Conservation (phyloP, 2,888 invertebrate genomes). For the Athripsodes cinereus region DNA sequence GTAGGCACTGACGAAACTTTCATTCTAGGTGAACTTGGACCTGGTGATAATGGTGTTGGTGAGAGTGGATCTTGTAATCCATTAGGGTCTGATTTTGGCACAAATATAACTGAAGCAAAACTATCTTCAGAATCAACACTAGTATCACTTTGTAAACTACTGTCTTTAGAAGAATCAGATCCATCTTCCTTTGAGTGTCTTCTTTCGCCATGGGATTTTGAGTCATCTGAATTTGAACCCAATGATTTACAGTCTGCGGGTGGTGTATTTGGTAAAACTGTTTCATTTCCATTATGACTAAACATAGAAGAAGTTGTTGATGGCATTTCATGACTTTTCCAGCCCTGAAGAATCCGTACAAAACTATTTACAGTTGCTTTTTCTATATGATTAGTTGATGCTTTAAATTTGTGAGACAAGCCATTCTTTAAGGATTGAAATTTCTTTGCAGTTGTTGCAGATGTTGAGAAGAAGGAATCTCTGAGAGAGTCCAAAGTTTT, state of each 20-base stretch:
- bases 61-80: conserved; percentile 46
- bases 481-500: conserved; percentile 63
- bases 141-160: conserved; percentile 88
- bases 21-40: conserved; percentile 56
- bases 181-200: conserved; percentile 81
- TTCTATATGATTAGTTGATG: conserved; percentile 76
- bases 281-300: conserved; percentile 30
- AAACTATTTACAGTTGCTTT: conserved; percentile 78
- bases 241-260: conserved; percentile 29
- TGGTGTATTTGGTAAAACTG: conserved; percentile 31
- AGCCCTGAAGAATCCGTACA: conserved; percentile 78
- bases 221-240: conserved; percentile 34
- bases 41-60: conserved; percentile 56
- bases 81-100: conserved; percentile 72
- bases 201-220: conserved; percentile 54
- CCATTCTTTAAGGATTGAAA: conserved; percentile 75
- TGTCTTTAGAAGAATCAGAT: conserved; percentile 82
- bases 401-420: conserved; percentile 76
- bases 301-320: conserved; percentile 31
- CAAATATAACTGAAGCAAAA: conserved; percentile 87
- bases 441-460: conserved; percentile 63
- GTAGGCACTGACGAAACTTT: conserved; percentile 70
- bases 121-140: conserved; percentile 92
- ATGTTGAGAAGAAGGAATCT: conserved; percentile 68
- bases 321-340: conserved; percentile 54